These are phyloP conservation scores for Ivindomyrus marchei DNA, from an alignment of 2,113 vertebrate species.

Conservation along the genomic window DNA sequence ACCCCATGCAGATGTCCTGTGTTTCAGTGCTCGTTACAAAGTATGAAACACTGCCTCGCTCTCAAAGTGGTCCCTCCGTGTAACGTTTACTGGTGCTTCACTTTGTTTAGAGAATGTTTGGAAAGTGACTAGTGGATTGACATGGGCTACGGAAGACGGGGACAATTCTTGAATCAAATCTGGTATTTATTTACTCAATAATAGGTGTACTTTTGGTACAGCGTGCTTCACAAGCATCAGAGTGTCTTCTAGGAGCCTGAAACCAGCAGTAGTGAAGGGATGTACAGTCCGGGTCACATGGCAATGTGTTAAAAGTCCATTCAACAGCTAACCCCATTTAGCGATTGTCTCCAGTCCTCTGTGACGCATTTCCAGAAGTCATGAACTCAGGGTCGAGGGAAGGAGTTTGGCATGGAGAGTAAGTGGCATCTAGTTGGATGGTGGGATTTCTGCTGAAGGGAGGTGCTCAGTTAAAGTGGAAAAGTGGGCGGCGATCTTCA, in stretches of 20 bases:
- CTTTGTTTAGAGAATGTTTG: slow-evolving; percentile 58
- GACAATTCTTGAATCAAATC: not conserved
- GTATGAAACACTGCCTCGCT: slow-evolving; percentile 35
- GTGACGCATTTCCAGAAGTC: not conserved
- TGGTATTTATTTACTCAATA: not conserved
- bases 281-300: not conserved
- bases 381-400: slow-evolving; percentile 33
- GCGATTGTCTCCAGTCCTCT: not conserved
- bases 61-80: slow-evolving; percentile 46
- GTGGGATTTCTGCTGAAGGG: not conserved
- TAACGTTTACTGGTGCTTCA: slow-evolving; percentile 46
- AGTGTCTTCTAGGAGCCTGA: not conserved
- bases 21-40: slow-evolving; percentile 69
- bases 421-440: slow-evolving; percentile 44
- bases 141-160: not conserved
- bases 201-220: not conserved
- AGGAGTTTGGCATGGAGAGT: slow-evolving; percentile 65
- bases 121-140: slow-evolving; percentile 18
- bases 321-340: not conserved
- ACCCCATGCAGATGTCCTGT: slow-evolving; percentile 55
- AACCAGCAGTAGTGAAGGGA: not conserved
- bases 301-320: not conserved
- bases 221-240: not conserved
- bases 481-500: not conserved
- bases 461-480: not conserved